Conservation (phyloP, 2,113 vertebrate genomes). For the Ammodramus savannarum region DNA sequence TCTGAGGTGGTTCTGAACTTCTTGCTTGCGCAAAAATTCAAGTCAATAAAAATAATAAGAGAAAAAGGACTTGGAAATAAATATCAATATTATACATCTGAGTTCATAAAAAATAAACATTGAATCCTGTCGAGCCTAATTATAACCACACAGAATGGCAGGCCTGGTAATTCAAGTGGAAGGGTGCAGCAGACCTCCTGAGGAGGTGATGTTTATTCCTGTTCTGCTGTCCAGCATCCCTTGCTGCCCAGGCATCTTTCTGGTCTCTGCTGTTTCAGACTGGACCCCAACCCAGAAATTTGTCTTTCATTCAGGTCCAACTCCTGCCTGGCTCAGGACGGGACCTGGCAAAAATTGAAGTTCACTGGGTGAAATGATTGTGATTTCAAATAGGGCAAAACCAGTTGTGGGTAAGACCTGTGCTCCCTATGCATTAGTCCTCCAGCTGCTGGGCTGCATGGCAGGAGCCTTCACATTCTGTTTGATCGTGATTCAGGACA, state of each 20-base stretch:
- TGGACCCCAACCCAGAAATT: background rate
- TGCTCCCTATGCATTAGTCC: background rate
- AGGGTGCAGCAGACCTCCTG: background rate
- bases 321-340: background rate
- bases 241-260: background rate
- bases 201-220: background rate
- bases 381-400: background rate
- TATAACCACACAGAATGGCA: constrained; percentile 7
- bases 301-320: background rate
- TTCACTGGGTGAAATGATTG: background rate
- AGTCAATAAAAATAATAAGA: constrained; percentile 70
- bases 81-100: constrained; percentile 61
- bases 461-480: background rate
- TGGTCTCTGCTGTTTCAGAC: background rate
- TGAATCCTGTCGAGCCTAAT: constrained; percentile 54
- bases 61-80: constrained; percentile 56
- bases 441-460: background rate
- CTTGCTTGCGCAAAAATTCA: constrained; percentile 48
- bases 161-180: background rate
- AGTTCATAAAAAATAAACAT: constrained; percentile 57
- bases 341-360: background rate
- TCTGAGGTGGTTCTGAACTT: constrained; percentile 54
- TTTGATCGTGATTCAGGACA: background rate
- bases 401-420: background rate
- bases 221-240: background rate